Base-by-base conservation (phyloP, 2,797 vertebrate genomes). In the Caiman crocodilus region DNA sequence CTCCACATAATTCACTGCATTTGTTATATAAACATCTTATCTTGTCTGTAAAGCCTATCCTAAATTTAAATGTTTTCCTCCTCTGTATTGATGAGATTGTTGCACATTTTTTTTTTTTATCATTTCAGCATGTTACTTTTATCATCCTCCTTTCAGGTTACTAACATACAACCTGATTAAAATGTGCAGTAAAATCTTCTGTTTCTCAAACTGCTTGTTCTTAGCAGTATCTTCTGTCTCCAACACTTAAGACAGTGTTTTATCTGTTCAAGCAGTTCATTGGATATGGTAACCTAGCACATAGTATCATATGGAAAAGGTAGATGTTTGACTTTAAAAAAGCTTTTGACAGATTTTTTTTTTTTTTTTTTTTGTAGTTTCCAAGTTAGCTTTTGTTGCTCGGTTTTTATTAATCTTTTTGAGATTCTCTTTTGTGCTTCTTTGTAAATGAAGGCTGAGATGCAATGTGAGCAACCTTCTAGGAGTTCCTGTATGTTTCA, bases 401-500 rank as follows among this genome's bases (percentile, higher is more conserved):
- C 14, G 1, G 3, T 78, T 17, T 14, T 76, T 32, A 28, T 69
- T 26, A 42, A 63, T 80, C 15, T 60, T 82, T 35, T 79, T 79
- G 13, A n/a, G 3, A 74, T 17, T 58, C 16, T 88, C 79, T 78
- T 57, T 60, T 90, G 57, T 21, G 59, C 74, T 83, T 84, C 16
- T 90, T 69, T 89, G 32, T 57, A 85, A 12, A 14, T 81, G 82
- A 57, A 74, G 84, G 61, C 84, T 76, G 25, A 69, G 84, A 42
- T 95, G 84, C 84, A 18, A 14, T 42, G 20, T 20, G 76, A 58
- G 26, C 71, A 60, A 17, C 82, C 90, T 92, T 91, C 90, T 76
- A 93, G 80, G 57, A 82, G 17, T 58, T 87, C 79, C 77, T 16
- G 63, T 78, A 71, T 93, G 84, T 95, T 85, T 90, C 73, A 92